Evolutionary conservation across 2,888 invertebrate species (phyloP).

Genomic region (Leistus spinibarbis): DNA sequence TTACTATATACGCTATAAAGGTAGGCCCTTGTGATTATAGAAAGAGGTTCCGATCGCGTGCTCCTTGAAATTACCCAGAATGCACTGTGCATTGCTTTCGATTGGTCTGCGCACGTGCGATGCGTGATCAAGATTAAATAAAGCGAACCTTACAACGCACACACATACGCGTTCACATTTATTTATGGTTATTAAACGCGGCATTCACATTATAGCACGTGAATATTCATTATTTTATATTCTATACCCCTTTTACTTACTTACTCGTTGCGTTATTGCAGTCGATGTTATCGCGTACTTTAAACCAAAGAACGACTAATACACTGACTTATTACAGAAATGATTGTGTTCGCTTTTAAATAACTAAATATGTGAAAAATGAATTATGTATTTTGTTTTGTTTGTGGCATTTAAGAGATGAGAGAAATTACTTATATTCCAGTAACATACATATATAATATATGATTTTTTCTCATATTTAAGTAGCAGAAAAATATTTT

Average conservation of each 20-base stretch:
- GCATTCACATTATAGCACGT: slow-evolving; percentile 26
- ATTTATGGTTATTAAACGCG: slow-evolving; percentile 35
- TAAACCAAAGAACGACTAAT: neutral
- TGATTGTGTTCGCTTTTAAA: neutral
- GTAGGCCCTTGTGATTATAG: neutral
- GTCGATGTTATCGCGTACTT: neutral
- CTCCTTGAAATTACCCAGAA: slow-evolving; percentile 30
- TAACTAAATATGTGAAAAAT: neutral
- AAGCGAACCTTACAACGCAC: slow-evolving; percentile 4
- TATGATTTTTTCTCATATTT: too few relatives aligned
- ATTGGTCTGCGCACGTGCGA: slow-evolving; percentile 14
- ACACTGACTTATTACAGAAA: neutral
- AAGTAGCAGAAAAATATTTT: too few relatives aligned
- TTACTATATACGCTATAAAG: neutral
- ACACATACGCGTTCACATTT: neutral
- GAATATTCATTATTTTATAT: slow-evolving; percentile 29
- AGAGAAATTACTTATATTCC: too few relatives aligned
- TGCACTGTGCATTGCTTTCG: slow-evolving; percentile 2
- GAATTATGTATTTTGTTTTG: neutral
- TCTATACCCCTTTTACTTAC: neutral
- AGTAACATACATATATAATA: too few relatives aligned
- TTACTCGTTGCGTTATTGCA: neutral
- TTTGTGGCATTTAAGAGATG: too few relatives aligned
- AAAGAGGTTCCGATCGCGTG: slow-evolving; percentile 25
- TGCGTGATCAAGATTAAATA: slow-evolving; percentile 30